Percentiles rank a stretch among this genome's conserved stretches.
These are phyloP conservation scores for Brachyrhaphis roseni DNA, from an alignment of 2,797 vertebrate species.

Conservation along the genomic window DNA sequence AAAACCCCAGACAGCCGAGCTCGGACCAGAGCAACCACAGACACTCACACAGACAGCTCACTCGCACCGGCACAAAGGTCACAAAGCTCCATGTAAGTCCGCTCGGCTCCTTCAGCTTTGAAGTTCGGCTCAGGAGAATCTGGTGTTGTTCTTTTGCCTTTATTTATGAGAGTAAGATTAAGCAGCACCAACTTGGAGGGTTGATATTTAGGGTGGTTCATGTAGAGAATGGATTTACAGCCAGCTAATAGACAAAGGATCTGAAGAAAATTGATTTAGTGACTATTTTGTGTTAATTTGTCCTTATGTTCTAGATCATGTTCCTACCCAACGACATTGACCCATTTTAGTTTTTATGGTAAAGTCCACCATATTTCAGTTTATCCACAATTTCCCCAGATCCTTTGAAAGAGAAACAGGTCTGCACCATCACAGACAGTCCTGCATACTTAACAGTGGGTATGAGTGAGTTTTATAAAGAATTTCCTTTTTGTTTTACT, in stretches of 20 bases:
- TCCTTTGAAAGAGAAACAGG: not conserved
- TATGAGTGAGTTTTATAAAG: not conserved
- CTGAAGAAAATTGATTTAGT: not conserved
- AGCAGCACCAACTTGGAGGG: constrained; percentile 32
- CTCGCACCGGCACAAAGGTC: constrained; percentile 53
- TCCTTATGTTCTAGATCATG: not conserved
- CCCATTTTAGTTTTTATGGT: not conserved
- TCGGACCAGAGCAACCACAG: constrained; percentile 41
- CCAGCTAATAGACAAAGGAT: not conserved
- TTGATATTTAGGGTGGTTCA: constrained; percentile 38
- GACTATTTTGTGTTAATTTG: not conserved
- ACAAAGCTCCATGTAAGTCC: constrained; percentile 53
- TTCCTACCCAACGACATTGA: not conserved
- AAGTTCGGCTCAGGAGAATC: constrained; percentile 37
- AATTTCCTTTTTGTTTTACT: not conserved
- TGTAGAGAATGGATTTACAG: constrained; percentile 42
- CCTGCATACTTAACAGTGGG: not conserved
- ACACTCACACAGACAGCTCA: constrained; percentile 38
- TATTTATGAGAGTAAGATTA: constrained; percentile 22
- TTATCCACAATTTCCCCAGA: not conserved
- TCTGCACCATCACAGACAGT: not conserved
- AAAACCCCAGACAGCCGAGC: constrained; percentile 53
- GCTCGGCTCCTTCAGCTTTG: constrained; percentile 36
- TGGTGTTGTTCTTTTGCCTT: constrained; percentile 45
- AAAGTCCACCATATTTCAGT: not conserved